Evolutionary conservation across 1,140 invertebrate species (phyloP).

Genomic region (silkworm (Bombyx mori)): DNA sequence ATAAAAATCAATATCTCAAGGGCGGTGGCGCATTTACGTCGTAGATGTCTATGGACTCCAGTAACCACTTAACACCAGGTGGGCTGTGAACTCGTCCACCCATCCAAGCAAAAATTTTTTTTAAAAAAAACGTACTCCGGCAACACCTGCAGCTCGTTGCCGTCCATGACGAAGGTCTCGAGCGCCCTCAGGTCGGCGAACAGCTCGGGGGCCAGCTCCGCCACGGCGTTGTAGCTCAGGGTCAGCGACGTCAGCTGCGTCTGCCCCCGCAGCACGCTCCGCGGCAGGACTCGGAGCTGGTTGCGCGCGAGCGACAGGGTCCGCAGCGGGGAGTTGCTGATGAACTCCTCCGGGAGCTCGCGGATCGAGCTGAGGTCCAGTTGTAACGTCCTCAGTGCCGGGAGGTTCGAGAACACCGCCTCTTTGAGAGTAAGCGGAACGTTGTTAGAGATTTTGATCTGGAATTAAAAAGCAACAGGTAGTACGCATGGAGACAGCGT

Average conservation of each 20-base stretch:
- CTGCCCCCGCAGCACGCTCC: not conserved
- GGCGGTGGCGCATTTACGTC: too few species aligned
- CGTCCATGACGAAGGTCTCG: not conserved
- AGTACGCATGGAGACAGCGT: too few species aligned
- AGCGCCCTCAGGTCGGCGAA: not conserved
- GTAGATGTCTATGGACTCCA: too few species aligned
- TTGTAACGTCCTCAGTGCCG: not conserved
- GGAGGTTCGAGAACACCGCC: not conserved
- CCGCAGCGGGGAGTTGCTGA: not conserved
- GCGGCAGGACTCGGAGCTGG: not conserved
- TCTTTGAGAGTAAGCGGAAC: not conserved
- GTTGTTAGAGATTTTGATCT: not conserved
- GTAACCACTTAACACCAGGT: too few species aligned
- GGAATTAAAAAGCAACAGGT: not conserved
- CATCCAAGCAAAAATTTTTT: too few species aligned
- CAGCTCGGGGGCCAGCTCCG: not conserved
- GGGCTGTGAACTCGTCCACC: too few species aligned
- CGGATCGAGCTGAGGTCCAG: not conserved
- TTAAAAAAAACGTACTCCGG: not conserved
- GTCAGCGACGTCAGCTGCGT: not conserved
- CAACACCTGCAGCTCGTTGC: not conserved
- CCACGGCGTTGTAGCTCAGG: not conserved
- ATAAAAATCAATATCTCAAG: not conserved
- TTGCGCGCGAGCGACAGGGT: not conserved
- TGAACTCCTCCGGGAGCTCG: not conserved